Percentiles rank a stretch among this genome's conserved stretches.
These are phyloP conservation scores for Vidua chalybeata DNA, from an alignment of 2,113 vertebrate genomes.

Conservation along the genomic window DNA sequence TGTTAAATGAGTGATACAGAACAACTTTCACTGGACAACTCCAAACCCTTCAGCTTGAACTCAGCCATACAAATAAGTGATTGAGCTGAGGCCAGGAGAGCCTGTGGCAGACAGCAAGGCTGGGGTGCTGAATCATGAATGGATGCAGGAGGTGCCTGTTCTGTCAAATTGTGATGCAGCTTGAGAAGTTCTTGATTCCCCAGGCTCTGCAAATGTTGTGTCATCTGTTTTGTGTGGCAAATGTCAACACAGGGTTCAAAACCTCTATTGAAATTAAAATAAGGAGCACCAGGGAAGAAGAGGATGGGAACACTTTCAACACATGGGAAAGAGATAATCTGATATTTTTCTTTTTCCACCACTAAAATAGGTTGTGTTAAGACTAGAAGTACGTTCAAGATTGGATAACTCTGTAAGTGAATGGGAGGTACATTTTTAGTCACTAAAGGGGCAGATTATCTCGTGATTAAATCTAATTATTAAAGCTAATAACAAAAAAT, in stretches of 20 bases:
- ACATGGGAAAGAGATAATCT: not conserved
- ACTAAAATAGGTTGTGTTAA: not conserved
- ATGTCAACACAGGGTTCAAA: not conserved
- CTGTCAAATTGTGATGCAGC: not conserved
- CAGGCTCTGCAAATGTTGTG: not conserved
- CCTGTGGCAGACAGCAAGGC: not conserved
- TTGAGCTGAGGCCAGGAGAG: not conserved
- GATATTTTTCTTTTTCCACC: not conserved
- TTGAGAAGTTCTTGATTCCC: not conserved
- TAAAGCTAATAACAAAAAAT: not conserved
- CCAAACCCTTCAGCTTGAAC: not conserved
- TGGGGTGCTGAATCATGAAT: not conserved
- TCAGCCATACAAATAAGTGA: not conserved
- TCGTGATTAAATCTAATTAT: rapidly evolving
- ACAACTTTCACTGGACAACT: not conserved
- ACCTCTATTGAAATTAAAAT: not conserved
- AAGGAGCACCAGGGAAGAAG: not conserved
- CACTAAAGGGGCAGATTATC: not conserved
- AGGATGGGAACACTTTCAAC: not conserved
- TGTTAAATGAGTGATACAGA: not conserved
- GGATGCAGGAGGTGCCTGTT: not conserved
- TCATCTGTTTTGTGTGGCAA: not conserved
- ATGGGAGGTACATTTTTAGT: not conserved
- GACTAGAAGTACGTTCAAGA: not conserved
- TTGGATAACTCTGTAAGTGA: not conserved